These are phyloP conservation scores for Stenotaenia linearis DNA, from an alignment of 2,888 invertebrate species.

Conservation along the genomic window DNA sequence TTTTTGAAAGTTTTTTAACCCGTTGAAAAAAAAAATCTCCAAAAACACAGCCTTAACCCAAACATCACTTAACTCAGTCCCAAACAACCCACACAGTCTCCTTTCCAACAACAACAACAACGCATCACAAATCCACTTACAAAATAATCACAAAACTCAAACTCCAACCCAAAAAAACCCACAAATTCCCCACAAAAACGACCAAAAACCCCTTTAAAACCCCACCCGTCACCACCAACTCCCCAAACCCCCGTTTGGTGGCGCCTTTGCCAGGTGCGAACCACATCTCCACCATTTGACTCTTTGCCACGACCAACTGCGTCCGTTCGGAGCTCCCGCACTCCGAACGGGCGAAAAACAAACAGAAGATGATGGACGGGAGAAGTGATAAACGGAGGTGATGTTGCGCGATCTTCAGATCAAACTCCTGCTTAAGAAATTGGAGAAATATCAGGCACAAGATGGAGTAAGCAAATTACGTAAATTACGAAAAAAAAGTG, in stretches of 20 bases:
- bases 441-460: not conserved
- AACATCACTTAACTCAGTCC: too few species aligned
- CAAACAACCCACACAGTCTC: too few species aligned
- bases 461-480: not conserved
- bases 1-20: too few species aligned
- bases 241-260: not conserved
- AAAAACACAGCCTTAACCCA: too few species aligned
- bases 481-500: not conserved
- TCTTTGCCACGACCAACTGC: not conserved
- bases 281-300: not conserved
- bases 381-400: not conserved
- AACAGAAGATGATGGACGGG: not conserved
- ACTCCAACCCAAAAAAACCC: too few species aligned
- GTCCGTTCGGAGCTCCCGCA: not conserved
- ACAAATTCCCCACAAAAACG: too few species aligned
- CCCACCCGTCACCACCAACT: too few species aligned
- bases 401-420: slow-evolving; percentile 30
- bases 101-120: too few species aligned
- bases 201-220: too few species aligned
- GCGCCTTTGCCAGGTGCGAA: not conserved
- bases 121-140: too few species aligned
- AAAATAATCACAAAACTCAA: too few species aligned
- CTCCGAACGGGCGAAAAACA: not conserved
- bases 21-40: too few species aligned
- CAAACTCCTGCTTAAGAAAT: slow-evolving; percentile 29